Base-by-base conservation (phyloP, 2,888 invertebrate genomes). In the Liposcelis brunnea region DNA sequence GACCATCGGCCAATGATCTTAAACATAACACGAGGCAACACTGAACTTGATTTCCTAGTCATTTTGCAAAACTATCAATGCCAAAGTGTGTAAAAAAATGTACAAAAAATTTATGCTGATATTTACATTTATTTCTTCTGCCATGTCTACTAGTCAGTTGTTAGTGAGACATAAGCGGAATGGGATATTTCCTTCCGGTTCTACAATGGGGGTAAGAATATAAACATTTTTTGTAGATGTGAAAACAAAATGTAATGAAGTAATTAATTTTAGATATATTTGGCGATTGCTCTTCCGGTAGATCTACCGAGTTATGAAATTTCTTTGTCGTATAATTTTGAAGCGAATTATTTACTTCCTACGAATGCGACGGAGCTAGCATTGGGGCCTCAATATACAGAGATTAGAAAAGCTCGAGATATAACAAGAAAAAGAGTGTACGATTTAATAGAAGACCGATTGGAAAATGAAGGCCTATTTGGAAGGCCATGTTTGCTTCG, bases 401-500 rank as follows among this genome's bases (percentile, higher is more conserved):
- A 40, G 16, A 21, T 19, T 7, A 14, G 40, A 40, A 18, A 40
- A 19, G 40, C 40, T 18, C 15, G 40, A 21, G 21, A 21, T 40
- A 12, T 40, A n/a, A 40, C 40, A 14, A 40, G 40, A 11, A 40
- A 16, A n/a, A 40, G 40, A 19, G 40, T 40, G 3, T 40, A 40
- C 19, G 6, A 5, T 19, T n/a, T 40, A 19, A 14, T 40, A 6
- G 40, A 40, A 19, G 40, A 40, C 7, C 15, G 40, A 6, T 6
- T 40, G 7, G n/a, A 40, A 15, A 78, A 80, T 16, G 70, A 71
- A 47, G 78, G 78, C 2, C 67, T 70, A 51, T 69, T 75, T 50
- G 80, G 79, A 1, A 71, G 69, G n/a, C 60, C 65, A 1, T 82
- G 81, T 55, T 62, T 81, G n/a, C 58, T 78, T 43, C 69, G 71